Conservation (phyloP, 2,113 vertebrate genomes). For the Sceloporus tristichus region DNA sequence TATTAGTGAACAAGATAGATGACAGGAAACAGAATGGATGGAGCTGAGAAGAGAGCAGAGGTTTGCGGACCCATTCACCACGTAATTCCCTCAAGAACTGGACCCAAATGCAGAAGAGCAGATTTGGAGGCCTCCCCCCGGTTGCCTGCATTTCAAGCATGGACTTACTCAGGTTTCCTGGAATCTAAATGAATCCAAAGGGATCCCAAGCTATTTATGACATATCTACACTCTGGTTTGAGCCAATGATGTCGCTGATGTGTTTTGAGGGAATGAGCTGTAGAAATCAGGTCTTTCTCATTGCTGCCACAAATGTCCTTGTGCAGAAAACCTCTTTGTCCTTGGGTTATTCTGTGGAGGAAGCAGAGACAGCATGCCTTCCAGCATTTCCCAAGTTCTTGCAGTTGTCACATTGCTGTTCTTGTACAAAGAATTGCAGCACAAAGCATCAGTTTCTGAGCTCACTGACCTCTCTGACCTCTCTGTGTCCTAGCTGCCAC, state of each 20-base stretch:
- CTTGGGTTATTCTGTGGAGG: background rate
- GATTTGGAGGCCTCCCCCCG: too few species aligned
- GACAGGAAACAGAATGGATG: conserved; percentile 46
- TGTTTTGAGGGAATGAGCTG: background rate
- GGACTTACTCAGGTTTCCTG: background rate
- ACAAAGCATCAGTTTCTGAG: too few species aligned
- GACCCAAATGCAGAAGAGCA: background rate
- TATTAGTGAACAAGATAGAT: conserved; percentile 30
- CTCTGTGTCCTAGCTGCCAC: background rate
- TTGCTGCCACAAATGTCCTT: background rate
- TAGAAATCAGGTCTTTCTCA: background rate
- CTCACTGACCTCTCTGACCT: too few species aligned
- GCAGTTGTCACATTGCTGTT: too few species aligned
- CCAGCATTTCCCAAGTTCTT: background rate
- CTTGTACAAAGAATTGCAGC: too few species aligned
- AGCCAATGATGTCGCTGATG: background rate
- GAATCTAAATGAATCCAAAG: background rate
- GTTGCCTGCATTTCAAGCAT: background rate
- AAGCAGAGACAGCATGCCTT: background rate
- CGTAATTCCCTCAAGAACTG: background rate
- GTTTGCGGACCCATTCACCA: background rate
- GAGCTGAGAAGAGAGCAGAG: conserved; percentile 7
- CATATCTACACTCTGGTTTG: background rate
- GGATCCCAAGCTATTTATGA: background rate
- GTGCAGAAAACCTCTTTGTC: too few species aligned